Evolutionary conservation across 1,140 invertebrate species (phyloP).

Genomic region (Dreissena polymorpha): DNA sequence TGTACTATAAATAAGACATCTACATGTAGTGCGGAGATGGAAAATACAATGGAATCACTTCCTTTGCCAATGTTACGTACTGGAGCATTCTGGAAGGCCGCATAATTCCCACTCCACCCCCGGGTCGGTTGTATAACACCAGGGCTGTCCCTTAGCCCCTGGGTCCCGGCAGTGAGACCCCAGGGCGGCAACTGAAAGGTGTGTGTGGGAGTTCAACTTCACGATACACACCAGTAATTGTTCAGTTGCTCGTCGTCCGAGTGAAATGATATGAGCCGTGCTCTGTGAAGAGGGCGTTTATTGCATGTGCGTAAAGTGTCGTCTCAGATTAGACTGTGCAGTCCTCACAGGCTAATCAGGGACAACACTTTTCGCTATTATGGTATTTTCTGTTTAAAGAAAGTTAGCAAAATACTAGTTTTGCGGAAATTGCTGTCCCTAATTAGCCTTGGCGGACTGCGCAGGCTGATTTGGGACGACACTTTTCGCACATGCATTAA

Average conservation of each 20-base stretch:
- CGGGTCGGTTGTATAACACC: constrained; percentile 17
- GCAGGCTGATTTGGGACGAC: neutral
- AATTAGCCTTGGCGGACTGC: neutral
- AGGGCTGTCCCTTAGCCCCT: constrained; percentile 19
- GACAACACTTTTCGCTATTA: no score
- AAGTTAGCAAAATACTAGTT: neutral
- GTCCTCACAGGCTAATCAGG: no score
- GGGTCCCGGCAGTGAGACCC: constrained; percentile 27
- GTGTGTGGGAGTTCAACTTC: neutral
- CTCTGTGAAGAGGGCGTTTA: no score
- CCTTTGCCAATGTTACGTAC: neutral
- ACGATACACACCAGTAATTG: neutral
- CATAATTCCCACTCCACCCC: constrained; percentile 7
- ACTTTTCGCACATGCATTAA: no score
- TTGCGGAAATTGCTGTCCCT: neutral
- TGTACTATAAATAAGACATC: no score
- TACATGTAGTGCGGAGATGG: neutral
- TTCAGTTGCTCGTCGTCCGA: neutral
- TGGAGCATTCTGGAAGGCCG: constrained; percentile 2
- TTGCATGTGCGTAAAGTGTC: no score
- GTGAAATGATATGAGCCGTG: no score
- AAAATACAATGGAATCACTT: neutral
- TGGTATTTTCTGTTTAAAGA: neutral
- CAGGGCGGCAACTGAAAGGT: neutral
- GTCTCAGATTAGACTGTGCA: no score